Percentiles rank a stretch among this genome's conserved stretches.
Evolutionary conservation across 1,140 invertebrate genomes (phyloP).

Genomic region (Musca vetustissima): DNA sequence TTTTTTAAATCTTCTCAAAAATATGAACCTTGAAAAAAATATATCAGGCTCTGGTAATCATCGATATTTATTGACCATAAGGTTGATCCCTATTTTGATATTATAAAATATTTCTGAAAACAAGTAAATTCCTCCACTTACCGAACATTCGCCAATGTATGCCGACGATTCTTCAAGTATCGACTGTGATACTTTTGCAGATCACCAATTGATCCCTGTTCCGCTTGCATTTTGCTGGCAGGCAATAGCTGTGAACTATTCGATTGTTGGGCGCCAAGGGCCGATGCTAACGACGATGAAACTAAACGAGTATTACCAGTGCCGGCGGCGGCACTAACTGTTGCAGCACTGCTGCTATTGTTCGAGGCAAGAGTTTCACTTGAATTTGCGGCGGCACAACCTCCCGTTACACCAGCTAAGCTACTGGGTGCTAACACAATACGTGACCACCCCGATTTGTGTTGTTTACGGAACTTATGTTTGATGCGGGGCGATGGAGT

Average conservation of each 20-base stretch:
- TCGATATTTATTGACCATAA: too few relatives aligned
- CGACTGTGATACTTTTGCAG: conserved; percentile 82
- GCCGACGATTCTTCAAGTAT: conserved; percentile 77
- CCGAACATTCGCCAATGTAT: conserved; percentile 86
- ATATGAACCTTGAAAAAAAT: too few relatives aligned
- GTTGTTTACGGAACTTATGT: conserved; percentile 51
- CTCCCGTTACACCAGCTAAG: conserved; percentile 26
- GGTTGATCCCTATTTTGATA: too few relatives aligned
- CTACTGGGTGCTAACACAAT: conserved; percentile 45
- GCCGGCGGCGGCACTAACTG: conserved; percentile 45
- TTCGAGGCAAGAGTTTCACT: conserved; percentile 49
- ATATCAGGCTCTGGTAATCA: too few relatives aligned
- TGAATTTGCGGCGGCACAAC: conserved; percentile 40
- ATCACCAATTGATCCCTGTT: conserved; percentile 84
- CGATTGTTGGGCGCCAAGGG: conserved; percentile 41
- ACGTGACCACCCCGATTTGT: conserved; percentile 51
- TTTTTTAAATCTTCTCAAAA: too few relatives aligned
- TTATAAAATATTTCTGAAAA: too few relatives aligned
- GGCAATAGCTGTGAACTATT: conserved; percentile 54
- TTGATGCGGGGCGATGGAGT: conserved; percentile 53
- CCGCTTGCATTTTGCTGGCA: conserved; percentile 76
- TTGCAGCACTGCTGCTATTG: conserved; percentile 52
- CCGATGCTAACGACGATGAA: conserved; percentile 46
- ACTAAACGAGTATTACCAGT: conserved; percentile 34
- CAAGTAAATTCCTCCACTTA: too few relatives aligned